Evolutionary conservation across 1,140 invertebrate genomes (phyloP).

Genomic region (Pseudomyrmex flavicornis): DNA sequence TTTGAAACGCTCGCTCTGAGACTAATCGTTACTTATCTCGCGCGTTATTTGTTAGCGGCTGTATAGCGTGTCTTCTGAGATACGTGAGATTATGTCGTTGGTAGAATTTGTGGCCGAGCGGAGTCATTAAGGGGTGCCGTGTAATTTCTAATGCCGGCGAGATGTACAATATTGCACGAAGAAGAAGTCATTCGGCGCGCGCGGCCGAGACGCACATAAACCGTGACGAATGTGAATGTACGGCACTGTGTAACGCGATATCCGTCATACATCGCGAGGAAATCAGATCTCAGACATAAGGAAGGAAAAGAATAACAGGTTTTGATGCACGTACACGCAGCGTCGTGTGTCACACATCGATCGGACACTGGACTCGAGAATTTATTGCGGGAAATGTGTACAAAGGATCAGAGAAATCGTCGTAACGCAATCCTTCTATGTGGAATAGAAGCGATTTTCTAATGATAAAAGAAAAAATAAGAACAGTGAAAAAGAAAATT

Average conservation of each 20-base stretch:
- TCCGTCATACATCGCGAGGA: constrained; percentile 66
- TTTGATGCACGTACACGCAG: constrained; percentile 37
- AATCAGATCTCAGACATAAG: constrained; percentile 76
- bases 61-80: neutral
- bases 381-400: constrained; percentile 4
- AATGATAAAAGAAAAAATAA: too few species aligned
- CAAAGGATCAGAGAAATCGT: too few species aligned
- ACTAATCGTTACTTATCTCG: constrained; percentile 9
- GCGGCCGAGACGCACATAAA: constrained; percentile 54
- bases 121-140: constrained; percentile 41
- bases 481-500: too few species aligned
- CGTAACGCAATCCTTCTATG: too few species aligned
- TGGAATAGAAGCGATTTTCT: too few species aligned
- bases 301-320: constrained; percentile 69
- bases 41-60: constrained; percentile 19
- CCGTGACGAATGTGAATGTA: constrained; percentile 62
- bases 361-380: constrained; percentile 55
- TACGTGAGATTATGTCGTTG: constrained; percentile 45
- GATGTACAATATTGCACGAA: constrained; percentile 57
- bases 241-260: constrained; percentile 70
- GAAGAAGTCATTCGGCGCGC: constrained; percentile 37
- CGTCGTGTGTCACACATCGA: constrained; percentile 58
- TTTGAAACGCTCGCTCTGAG: neutral
- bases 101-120: constrained; percentile 33
- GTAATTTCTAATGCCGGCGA: constrained; percentile 43